Conservation (phyloP, 2,797 vertebrate genomes). For the Chloroceryle inda region DNA sequence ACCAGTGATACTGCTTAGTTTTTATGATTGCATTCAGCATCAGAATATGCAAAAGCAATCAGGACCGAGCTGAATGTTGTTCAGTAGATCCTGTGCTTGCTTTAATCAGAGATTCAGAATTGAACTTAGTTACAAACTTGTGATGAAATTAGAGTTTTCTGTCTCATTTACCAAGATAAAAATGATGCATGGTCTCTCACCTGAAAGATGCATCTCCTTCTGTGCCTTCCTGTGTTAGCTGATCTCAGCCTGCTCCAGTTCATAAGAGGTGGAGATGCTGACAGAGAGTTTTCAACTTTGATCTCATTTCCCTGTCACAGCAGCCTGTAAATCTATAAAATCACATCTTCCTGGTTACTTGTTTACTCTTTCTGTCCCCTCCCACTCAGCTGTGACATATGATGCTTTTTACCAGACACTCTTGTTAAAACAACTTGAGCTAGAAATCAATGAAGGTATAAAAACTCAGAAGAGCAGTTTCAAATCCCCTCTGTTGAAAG, state of each 20-base stretch:
- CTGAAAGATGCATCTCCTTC: neutral
- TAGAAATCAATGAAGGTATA: constrained; percentile 6
- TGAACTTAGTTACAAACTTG: neutral
- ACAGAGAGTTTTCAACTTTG: neutral
- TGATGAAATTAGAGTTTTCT: neutral
- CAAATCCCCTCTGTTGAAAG: neutral
- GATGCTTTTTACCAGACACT: neutral
- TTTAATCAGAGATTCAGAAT: neutral
- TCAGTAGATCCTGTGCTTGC: neutral
- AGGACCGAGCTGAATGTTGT: neutral
- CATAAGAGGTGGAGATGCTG: neutral
- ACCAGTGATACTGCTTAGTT: constrained; percentile 5
- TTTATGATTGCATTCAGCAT: constrained; percentile 31
- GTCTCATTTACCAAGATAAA: neutral
- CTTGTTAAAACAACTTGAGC: neutral
- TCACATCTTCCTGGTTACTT: neutral
- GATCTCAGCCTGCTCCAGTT: neutral
- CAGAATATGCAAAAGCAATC: constrained; percentile 34
- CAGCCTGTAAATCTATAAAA: neutral
- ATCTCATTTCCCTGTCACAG: neutral
- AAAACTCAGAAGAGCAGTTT: constrained; percentile 2
- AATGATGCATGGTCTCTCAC: neutral
- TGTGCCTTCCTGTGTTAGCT: neutral
- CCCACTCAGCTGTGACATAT: neutral
- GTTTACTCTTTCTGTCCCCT: neutral